Evolutionary conservation across 2,888 invertebrate species (phyloP), one percentile per base, ranked within the genome.

Genomic region (Osedax fenrisi): DNA sequence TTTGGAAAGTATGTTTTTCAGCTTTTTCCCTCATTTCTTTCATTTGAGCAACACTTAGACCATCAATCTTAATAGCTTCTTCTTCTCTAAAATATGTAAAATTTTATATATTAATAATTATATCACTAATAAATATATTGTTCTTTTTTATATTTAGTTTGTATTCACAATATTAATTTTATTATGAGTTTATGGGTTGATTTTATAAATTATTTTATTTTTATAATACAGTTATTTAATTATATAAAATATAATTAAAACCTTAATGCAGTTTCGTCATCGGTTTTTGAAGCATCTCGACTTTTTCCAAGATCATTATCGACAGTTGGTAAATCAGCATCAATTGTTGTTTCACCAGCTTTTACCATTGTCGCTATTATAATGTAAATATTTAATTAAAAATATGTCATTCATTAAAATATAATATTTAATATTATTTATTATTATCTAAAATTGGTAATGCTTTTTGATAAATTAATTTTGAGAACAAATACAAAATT

Each of bases 41-140:
- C 84, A 94, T 87, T 86, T 98, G 93, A 22, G 94, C 91, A 22
- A 92, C 92, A 86, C 91, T 96, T 76, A 98, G 87, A 2, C 92
- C 93, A 87, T 98, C 98, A 74, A 96, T 86, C 82, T 93, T 92
- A 80, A 97, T 95, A 0, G 95, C 92, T 86, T 97, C 95, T 85
- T 93, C 95, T 86, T 97, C 96, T 79, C 95, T 89, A 80, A 72
- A 82, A 81, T 73, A 67, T 73, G 13, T 13, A 73, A 75, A 27
- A 2, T n/a, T n/a, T n/a, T n/a, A n/a, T n/a, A n/a, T n/a, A n/a
- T n/a, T n/a, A n/a, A 64, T 22, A 41, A 27, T 22, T 64, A 66
- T 27, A 13, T 25, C 23, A 13, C 64, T 26, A 21, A 66, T 10
- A n/a, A n/a, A n/a, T n/a, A n/a, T n/a, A n/a, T n/a, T n/a, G n/a